Evolutionary conservation across 2,888 invertebrate species (phyloP), one percentile per base, ranked within the genome.

Genomic region (Mesorhabditis spiculigera): DNA sequence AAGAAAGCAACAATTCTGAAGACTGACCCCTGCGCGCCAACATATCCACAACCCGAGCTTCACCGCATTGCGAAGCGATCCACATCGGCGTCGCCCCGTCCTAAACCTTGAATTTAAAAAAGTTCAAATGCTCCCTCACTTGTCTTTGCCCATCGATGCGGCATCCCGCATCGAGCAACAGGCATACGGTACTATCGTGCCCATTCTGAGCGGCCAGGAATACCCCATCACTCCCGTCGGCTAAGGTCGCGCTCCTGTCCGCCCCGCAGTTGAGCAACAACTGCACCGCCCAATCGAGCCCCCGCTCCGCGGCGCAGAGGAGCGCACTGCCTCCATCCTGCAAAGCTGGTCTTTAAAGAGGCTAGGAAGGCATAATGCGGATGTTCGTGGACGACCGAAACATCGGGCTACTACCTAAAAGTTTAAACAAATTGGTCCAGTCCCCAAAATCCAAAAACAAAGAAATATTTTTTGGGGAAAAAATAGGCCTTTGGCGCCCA

Each of bases 11-110:
- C 28, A 28, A 28, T n/a, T 13, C 58, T 88, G 61, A 93, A 93
- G 64, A 93, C 93, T 78, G 8, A 50, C 58, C 58, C n/a, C 90
- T 90, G 82, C 90, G 90, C 76, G 94, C 89, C 81, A 95, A 89
- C 83, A 91, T 90, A 75, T 91, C 89, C 71, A 91, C 93, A 65
- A 92, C 91, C 85, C 90, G 91, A 86, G 91, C 90, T 88, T 94
- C 93, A 0, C 94, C 95, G 93, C 94, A 94, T 90, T 95, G 95
- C 76, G 93, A 91, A 58, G 94, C 92, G 84, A 95, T 95, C 94
- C 94, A 95, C 77, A 95, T 90, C 73, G 95, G 91, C 66, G 93
- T 92, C 43, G 88, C 87, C 67, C 87, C 86, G 78, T 88, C 88
- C 87, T 65, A 43, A 4, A 63, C 10, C 8, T 3, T n/a, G n/a